Evolutionary conservation across 2,888 invertebrate species (phyloP), one percentile per base, ranked within the genome.

Genomic region (Andrena bicolor): DNA sequence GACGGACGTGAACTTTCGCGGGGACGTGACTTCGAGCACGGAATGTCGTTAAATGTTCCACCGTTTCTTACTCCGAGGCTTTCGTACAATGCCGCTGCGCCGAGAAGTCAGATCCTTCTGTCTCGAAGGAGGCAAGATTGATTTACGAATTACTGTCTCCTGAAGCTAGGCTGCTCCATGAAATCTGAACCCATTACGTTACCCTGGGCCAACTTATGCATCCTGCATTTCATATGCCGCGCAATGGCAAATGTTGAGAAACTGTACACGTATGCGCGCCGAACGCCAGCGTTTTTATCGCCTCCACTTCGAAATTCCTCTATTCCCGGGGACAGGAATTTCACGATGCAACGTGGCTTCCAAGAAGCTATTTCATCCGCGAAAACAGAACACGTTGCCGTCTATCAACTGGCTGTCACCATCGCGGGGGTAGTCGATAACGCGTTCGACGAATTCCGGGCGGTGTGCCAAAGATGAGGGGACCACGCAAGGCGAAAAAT

Each of bases 401-500:
- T 70, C 48, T 60, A 70, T 70, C 69, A 56, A 49, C n/a, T 6
- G 58, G 58, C 65, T 58, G 48, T 66, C 58, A 64, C 26, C 56
- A 32, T 58, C 30, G 53, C 71, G 35, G 35, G 35, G 32, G 65
- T 48, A 60, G 23, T 28, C 70, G 60, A 71, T 53, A 66, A 71
- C 48, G 10, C 66, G 66, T 10, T 51, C 76, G 48, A 68, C 56
- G 72, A 74, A 76, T 80, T 64, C 60, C 26, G 63, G 77, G 79
- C 60, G 60, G 70, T 78, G 76, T 77, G 76, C 74, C 76, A 80
- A 77, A 80, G 35, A 49, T 35, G 65, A 53, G 70, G n/a, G 64
- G 82, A 81, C 82, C 86, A 84, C 82, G 82, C 86, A 77, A 63
- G 69, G 51, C 68, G 82, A 77, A 53, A 64, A 66, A 88, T 88